Conservation (phyloP, 2,888 invertebrate genomes). For the Drosophila formosana region DNA sequence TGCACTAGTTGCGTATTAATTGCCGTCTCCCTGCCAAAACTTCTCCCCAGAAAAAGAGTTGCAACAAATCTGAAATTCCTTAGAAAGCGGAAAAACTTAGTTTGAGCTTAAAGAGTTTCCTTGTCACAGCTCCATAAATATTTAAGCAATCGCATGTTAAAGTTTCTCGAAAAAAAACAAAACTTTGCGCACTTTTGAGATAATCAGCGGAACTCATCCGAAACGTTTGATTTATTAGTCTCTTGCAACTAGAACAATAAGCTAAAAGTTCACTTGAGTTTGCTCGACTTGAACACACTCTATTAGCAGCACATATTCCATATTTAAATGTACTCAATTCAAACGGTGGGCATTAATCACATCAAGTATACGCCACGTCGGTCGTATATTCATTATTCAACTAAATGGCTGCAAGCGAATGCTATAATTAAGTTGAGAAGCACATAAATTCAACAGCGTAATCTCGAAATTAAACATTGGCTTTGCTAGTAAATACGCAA, state of each 20-base stretch:
- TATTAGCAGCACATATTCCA: neutral
- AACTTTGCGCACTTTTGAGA: neutral
- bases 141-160: slow-evolving; percentile 10
- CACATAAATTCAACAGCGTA: slow-evolving; percentile 5
- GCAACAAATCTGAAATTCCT: neutral
- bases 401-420: neutral
- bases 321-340: neutral
- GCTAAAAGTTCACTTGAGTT: neutral
- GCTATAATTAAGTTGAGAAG: slow-evolving; percentile 7
- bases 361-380: neutral
- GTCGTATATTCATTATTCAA: neutral
- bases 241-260: neutral
- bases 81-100: neutral
- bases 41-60: slow-evolving; percentile 2
- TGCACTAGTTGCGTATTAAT: slow-evolving; percentile 48
- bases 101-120: neutral
- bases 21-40: slow-evolving; percentile 26
- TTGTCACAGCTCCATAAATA: slow-evolving; percentile 21
- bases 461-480: slow-evolving; percentile 23
- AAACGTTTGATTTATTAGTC: slow-evolving; percentile 4
- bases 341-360: neutral
- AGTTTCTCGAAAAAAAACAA: neutral
- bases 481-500: slow-evolving; percentile 22
- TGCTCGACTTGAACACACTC: neutral
- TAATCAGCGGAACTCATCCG: neutral